Percentiles rank a stretch among this genome's conserved stretches.
Evolutionary conservation across 2,113 vertebrate species (phyloP).

Genomic region (Theristicus caerulescens): DNA sequence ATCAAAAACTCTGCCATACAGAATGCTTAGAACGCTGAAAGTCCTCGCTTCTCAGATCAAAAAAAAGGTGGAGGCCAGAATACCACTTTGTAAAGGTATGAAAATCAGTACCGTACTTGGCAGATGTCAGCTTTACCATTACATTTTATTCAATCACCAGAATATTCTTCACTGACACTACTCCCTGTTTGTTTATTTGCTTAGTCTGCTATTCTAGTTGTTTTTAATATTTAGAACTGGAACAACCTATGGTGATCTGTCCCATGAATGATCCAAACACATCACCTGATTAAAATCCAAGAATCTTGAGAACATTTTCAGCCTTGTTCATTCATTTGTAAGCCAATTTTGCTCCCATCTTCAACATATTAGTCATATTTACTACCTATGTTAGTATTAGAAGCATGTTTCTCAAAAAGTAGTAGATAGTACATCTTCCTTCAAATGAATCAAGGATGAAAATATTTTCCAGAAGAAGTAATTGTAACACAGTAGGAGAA

Average conservation of each 20-base stretch:
- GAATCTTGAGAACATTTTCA: neutral
- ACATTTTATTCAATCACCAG: neutral
- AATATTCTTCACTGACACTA: neutral
- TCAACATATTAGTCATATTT: neutral
- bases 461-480: neutral
- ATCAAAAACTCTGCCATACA: neutral
- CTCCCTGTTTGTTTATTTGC: neutral
- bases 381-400: neutral
- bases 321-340: neutral
- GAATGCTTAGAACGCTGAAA: neutral
- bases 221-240: neutral
- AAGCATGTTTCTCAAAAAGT: neutral
- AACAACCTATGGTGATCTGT: neutral
- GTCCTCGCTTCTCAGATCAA: neutral
- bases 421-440: neutral
- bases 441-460: neutral
- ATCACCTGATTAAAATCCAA: neutral
- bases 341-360: neutral
- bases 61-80: neutral
- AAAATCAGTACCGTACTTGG: neutral
- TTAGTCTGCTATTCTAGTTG: neutral
- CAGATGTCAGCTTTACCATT: neutral
- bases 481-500: neutral
- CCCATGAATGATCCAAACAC: neutral
- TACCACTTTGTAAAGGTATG: neutral